Evolutionary conservation across 1,140 invertebrate species (phyloP).

Genomic region (Chrysomallon squamiferum): DNA sequence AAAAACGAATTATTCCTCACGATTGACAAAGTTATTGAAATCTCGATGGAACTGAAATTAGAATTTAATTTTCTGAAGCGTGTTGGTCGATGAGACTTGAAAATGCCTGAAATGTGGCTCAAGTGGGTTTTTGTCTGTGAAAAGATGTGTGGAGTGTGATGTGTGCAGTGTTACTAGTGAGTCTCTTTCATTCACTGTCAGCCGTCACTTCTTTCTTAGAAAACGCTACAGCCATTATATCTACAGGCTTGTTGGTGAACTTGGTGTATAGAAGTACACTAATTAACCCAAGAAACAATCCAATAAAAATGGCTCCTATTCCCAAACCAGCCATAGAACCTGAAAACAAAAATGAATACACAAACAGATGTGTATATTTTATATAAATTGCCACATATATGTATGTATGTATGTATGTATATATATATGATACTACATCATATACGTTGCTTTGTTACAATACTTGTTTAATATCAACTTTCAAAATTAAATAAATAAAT

Average conservation of each 20-base stretch:
- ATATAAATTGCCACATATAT: not conserved
- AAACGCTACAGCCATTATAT: conserved; percentile 28
- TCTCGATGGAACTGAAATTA: too few species aligned
- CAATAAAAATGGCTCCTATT: conserved; percentile 28
- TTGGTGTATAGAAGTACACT: conserved; percentile 21
- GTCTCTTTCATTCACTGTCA: not conserved
- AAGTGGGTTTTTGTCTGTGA: too few species aligned
- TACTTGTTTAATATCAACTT: too few species aligned
- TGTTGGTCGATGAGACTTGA: too few species aligned
- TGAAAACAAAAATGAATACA: conserved; percentile 5
- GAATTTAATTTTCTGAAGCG: too few species aligned
- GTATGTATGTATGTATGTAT: not conserved
- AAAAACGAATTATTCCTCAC: too few species aligned
- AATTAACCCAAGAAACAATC: conserved; percentile 18
- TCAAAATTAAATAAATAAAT: too few species aligned
- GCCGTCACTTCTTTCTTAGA: conserved; percentile 3
- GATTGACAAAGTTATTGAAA: too few species aligned
- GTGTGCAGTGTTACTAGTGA: too few species aligned
- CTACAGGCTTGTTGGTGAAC: conserved; percentile 8
- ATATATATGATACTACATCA: not conserved
- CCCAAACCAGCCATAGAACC: conserved; percentile 35
- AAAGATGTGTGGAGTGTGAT: too few species aligned
- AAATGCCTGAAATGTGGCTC: too few species aligned
- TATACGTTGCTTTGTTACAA: not conserved
- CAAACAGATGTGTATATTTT: not conserved